Evolutionary conservation across 2,888 invertebrate species (phyloP), one percentile per base, ranked within the genome.

Genomic region (Diloba caeruleocephala): DNA sequence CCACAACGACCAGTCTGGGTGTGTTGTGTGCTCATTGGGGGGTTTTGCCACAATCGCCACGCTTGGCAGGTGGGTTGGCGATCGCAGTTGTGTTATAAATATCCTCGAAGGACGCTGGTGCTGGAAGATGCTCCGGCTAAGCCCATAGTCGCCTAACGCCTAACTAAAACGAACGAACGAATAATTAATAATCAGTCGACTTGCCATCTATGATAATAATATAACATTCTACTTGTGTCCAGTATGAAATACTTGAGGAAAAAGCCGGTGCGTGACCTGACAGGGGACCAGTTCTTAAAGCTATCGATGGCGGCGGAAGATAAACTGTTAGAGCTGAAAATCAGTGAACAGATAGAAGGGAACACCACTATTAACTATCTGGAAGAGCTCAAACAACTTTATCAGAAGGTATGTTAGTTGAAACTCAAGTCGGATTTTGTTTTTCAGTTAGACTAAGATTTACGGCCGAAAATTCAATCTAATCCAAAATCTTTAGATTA

Each of bases 211-310:
- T n/a, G 17, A 17, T 13, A 33, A 9, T 21, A 21, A 36, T 36
- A 9, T 10, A 19, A 7, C 1, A 8, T 31, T 13, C 1, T 5
- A 10, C 43, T 31, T 23, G 5, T 28, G 34, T 78, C 10, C 82
- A 95, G 96, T 25, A 94, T 98, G 94, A 99, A 98, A 83, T 99
- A 98, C 83, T 81, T 99, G 32, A 97, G 96, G 81, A 97, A 97
- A 82, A 99, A 99, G 81, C 99, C 99, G 0, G 97, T 99, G 0
- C 94, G 97, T 1, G 98, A 98, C 80, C 91, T 99, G 36, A 95
- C 96, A 0, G 97, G 97, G 0, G 99, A 99, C 74, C 98, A 98
- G 85, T 99, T 96, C 87, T 92, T 99, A 15, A 97, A 97, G 77
- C 90, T 99, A 34, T 82, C 94, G 0, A 95, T 97, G 73, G 98